These are phyloP conservation scores for Pasiphila rectangulata DNA, from an alignment of 2,888 invertebrate genomes.

Conservation along the genomic window DNA sequence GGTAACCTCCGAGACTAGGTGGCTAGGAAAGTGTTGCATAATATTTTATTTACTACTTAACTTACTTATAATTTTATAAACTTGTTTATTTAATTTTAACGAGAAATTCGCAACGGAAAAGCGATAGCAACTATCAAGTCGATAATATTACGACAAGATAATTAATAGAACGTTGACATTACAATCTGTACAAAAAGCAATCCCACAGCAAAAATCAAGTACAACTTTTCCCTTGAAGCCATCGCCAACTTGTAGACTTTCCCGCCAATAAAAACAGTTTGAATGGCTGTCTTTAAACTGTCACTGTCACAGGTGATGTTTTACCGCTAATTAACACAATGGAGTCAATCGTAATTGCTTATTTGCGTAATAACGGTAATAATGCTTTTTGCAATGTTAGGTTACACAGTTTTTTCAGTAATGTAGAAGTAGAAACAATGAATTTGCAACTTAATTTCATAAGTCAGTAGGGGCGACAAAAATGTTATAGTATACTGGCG, in stretches of 20 bases:
- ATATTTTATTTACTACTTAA: no score
- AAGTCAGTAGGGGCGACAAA: no score
- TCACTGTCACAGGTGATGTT: constrained; percentile 20
- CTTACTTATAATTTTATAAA: no score
- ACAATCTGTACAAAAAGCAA: constrained; percentile 33
- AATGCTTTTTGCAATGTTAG: constrained; percentile 12
- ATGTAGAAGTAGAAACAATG: no score
- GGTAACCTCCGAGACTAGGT: no score
- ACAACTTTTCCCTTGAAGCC: constrained; percentile 43
- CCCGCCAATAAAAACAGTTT: constrained; percentile 34
- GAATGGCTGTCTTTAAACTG: constrained; percentile 29
- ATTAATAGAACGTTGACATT: constrained; percentile 20
- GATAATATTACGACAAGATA: constrained; percentile 10
- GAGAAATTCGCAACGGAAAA: background rate
- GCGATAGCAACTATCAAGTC: background rate
- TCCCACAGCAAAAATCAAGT: constrained; percentile 36
- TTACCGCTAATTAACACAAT: constrained; percentile 19
- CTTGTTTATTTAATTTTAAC: background rate
- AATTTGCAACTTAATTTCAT: no score
- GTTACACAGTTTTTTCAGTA: background rate
- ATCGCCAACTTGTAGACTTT: constrained; percentile 44
- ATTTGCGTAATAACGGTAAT: constrained; percentile 21
- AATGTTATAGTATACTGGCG: no score
- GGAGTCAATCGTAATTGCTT: constrained; percentile 27
- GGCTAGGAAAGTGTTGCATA: no score